Base-by-base conservation (phyloP, 2,797 vertebrate genomes). In the Chrysolophus pictus region DNA sequence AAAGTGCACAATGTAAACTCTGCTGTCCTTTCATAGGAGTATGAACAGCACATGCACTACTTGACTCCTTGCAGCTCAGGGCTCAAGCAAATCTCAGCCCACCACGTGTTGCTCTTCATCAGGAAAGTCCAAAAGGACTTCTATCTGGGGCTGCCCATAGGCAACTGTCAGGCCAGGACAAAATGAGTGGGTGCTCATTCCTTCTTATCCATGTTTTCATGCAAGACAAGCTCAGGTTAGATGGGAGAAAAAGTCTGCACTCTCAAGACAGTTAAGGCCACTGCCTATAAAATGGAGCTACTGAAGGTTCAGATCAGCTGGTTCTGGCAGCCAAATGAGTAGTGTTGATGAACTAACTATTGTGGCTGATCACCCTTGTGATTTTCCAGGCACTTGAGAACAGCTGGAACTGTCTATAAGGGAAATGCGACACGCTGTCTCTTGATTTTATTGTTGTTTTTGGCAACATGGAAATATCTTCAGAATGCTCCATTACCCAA, bases 331-430 rank as follows among this genome's bases (percentile, higher is more conserved):
- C 24, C 42, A 79, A 87, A 58, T 81, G 26, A 83, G 59, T 31
- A 76, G 42, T 41, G 37, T 8, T 87, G 53, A 60, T 0, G 46
- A 88, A 70, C 29, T 64, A 41, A 74, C 63, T 75, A 15, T 60
- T 47, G 79, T 60, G 68, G 42, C 47, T 84, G 46, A 60, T 94
- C 33, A 72, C 31, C 33, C 46, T 47, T 93, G 33, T 70, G 63
- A 88, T 90, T 96, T 94, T 86, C 76, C 84, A 91, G 67, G 67
- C 85, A 51, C 79, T 88, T 93, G 44, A 90, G 77, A 92, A 74
- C 56, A 83, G 69, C 53, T 91, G 87, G 77, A 60, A 91, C 35
- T 47, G 53, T 74, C 74, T 91, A 31, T 73, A 84, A 79, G 41
- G 58, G 80, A 95, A 94, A 90, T 71, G 85, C 2, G 33, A 87